Conservation (phyloP, 2,797 vertebrate genomes). For the Champsocephalus esox region DNA sequence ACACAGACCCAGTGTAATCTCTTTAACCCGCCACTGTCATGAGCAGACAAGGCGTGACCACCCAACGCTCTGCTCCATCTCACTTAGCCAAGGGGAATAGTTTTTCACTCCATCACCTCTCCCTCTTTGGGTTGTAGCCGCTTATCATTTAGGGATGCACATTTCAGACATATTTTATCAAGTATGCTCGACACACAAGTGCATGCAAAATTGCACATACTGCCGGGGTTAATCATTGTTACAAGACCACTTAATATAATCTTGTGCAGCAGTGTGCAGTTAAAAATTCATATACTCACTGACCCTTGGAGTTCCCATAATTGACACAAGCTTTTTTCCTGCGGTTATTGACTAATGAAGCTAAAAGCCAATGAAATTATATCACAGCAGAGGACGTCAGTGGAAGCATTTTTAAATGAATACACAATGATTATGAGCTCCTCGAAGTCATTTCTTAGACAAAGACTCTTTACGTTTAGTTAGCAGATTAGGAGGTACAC, state of each 20-base stretch:
- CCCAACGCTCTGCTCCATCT: constrained; percentile 89
- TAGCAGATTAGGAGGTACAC: constrained; percentile 72
- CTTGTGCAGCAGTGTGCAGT: constrained; percentile 59
- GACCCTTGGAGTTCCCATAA: constrained; percentile 70
- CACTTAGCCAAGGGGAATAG: constrained; percentile 71
- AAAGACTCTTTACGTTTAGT: constrained; percentile 78
- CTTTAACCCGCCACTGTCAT: constrained; percentile 91
- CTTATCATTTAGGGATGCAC: constrained; percentile 69
- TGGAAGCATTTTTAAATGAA: constrained; percentile 68
- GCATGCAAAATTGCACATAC: constrained; percentile 27
- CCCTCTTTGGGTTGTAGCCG: constrained; percentile 47
- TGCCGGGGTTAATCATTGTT: constrained; percentile 65
- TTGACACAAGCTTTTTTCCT: constrained; percentile 54
- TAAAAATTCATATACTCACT: constrained; percentile 70
- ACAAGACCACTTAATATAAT: constrained; percentile 71
- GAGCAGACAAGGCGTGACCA: constrained; percentile 89
- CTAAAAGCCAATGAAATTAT: constrained; percentile 73
- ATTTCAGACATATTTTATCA: constrained; percentile 56
- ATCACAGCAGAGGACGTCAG: constrained; percentile 61
- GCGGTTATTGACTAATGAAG: constrained; percentile 80
- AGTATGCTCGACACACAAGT: constrained; percentile 46
- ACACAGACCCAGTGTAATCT: constrained; percentile 92
- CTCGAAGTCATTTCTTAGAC: constrained; percentile 73
- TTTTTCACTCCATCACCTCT: constrained; percentile 67
- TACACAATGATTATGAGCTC: constrained; percentile 69